phyloP scores from a whole-genome alignment of 2,797 vertebrate genomes.

The Ambastaia sidthimunki region DNA sequence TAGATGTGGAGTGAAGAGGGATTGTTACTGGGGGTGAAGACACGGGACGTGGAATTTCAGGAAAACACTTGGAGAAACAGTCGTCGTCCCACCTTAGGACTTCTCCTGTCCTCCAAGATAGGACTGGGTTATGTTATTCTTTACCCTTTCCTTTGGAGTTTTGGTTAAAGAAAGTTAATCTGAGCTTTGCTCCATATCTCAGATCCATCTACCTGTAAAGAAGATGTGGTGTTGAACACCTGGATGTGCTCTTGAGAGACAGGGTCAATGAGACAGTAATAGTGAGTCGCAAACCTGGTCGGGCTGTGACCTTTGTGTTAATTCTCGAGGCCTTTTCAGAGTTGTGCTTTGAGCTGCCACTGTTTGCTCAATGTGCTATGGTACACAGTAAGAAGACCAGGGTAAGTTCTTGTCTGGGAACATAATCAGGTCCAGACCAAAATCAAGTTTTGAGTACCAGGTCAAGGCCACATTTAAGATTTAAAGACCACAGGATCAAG shows the following conservation, averaged over 20 bases:
- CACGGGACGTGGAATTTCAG: conserved; percentile 68
- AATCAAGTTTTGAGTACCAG: neutral
- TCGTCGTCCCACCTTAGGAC: too few relatives aligned
- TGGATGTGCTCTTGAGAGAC: conserved; percentile 52
- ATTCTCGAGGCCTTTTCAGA: conserved; percentile 13
- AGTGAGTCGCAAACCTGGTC: conserved; percentile 4
- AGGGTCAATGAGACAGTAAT: conserved; percentile 48
- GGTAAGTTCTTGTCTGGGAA: too few relatives aligned
- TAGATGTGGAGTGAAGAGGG: too few relatives aligned
- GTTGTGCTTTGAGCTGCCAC: conserved; percentile 38
- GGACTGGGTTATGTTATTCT: conserved; percentile 66
- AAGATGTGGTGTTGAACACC: conserved; percentile 54
- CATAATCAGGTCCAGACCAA: neutral
- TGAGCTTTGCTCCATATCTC: conserved; percentile 57
- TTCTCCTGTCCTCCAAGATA: too few relatives aligned
- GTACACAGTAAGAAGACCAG: too few relatives aligned
- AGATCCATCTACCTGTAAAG: conserved; percentile 44
- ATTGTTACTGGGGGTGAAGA: too few relatives aligned
- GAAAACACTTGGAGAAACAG: conserved; percentile 67
- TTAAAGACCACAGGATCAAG: too few relatives aligned
- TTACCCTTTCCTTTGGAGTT: conserved; percentile 59
- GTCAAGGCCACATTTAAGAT: too few relatives aligned
- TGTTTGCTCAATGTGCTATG: conserved; percentile 43
- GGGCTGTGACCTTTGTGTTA: conserved; percentile 25
- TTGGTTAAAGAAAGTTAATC: conserved; percentile 79